Evolutionary conservation across 2,888 invertebrate species (phyloP).

Genomic region (Tachina fera): DNA sequence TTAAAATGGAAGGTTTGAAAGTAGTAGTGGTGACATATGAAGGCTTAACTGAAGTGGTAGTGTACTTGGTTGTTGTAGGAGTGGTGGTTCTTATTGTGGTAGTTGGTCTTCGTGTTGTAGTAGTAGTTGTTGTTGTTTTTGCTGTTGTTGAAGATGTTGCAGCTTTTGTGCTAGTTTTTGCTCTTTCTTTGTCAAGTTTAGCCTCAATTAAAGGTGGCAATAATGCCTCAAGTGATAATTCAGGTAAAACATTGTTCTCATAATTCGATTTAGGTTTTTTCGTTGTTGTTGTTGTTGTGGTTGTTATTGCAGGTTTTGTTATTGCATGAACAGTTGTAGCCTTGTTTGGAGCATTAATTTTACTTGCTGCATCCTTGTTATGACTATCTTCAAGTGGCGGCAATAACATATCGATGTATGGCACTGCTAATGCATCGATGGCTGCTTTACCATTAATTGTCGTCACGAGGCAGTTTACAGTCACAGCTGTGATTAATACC

Average conservation of each 20-base stretch:
- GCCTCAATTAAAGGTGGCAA: conserved; percentile 59
- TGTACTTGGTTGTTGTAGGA: not conserved
- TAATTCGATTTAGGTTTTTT: conserved; percentile 43
- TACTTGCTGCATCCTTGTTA: conserved; percentile 26
- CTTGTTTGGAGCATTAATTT: conserved; percentile 49
- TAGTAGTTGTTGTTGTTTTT: conserved; percentile 14
- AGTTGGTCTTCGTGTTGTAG: conserved; percentile 12
- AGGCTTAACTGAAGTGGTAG: conserved; percentile 5
- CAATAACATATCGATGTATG: conserved; percentile 80
- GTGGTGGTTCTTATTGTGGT: conserved; percentile 10
- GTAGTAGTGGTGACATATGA: conserved; percentile 15
- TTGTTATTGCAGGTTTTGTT: conserved; percentile 23
- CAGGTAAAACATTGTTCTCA: conserved; percentile 45
- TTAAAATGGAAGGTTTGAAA: conserved; percentile 7
- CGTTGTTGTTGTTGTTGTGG: conserved; percentile 15
- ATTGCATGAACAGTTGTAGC: conserved; percentile 42
- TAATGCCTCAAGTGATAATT: conserved; percentile 63
- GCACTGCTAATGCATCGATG: conserved; percentile 74
- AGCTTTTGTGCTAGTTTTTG: conserved; percentile 35
- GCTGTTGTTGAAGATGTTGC: conserved; percentile 36
- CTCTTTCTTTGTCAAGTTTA: conserved; percentile 38
- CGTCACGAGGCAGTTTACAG: conserved; percentile 73
- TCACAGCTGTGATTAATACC: conserved; percentile 77
- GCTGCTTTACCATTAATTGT: conserved; percentile 74
- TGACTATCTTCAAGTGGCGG: conserved; percentile 74